Evolutionary conservation across 1,140 invertebrate genomes (phyloP).

Genomic region (Argopecten irradians): DNA sequence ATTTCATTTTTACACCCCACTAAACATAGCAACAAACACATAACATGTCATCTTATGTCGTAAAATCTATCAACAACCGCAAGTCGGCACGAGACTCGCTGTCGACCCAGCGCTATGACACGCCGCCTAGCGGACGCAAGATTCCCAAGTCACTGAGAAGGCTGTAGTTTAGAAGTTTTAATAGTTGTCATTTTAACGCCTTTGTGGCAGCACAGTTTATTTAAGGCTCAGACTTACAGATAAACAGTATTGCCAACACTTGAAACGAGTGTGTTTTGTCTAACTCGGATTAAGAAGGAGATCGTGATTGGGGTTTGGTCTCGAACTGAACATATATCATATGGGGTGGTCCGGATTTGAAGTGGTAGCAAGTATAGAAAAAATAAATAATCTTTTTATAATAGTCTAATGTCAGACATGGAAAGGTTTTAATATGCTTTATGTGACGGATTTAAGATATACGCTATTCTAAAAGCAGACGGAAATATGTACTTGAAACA

Average conservation of each 20-base stretch:
- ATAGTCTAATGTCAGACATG: not conserved
- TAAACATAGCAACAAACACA: not conserved
- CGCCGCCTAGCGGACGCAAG: constrained; percentile 9
- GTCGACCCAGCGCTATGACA: not conserved
- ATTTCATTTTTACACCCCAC: not conserved
- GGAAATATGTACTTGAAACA: constrained; percentile 1
- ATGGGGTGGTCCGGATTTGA: not conserved
- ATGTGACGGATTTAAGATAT: not conserved
- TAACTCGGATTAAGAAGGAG: not conserved
- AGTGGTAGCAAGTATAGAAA: not conserved
- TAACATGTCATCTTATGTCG: constrained; percentile 2
- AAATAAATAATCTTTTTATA: not conserved
- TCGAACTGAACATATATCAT: not conserved
- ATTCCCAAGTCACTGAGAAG: not conserved
- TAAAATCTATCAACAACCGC: not conserved
- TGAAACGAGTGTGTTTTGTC: not conserved
- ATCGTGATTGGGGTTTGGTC: not conserved
- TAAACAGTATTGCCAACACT: constrained; percentile 7
- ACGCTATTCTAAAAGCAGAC: not conserved
- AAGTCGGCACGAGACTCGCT: not conserved
- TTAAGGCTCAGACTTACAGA: not conserved
- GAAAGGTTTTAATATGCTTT: not conserved
- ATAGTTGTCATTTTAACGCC: not conserved
- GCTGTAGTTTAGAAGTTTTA: not conserved
- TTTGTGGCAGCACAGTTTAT: not conserved